Percentiles rank a stretch among this genome's conserved stretches.
phyloP scores from a whole-genome alignment of 2,113 vertebrate genomes.

The Tupaia tana region DNA sequence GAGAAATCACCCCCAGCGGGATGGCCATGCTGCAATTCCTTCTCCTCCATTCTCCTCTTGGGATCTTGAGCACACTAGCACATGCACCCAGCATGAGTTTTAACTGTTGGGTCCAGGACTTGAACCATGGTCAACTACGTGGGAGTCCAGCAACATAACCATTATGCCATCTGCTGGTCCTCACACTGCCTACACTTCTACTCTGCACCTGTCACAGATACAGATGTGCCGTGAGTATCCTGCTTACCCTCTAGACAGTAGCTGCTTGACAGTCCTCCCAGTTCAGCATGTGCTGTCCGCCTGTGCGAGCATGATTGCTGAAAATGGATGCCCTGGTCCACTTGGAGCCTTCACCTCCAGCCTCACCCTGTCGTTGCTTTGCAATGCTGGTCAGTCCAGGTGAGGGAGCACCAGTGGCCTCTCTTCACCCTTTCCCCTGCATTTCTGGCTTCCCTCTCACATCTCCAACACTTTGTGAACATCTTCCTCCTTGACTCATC shows the following conservation, averaged over 20 bases:
- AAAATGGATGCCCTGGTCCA: no score
- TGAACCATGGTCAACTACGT: no score
- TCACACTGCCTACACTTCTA: no score
- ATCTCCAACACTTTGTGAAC: neutral
- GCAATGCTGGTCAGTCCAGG: neutral
- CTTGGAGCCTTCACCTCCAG: rapidly evolving
- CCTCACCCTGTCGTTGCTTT: neutral
- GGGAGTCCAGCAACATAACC: no score
- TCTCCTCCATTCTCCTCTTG: no score
- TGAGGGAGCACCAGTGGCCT: neutral
- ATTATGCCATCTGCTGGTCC: no score
- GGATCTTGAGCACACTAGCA: no score
- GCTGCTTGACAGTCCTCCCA: neutral
- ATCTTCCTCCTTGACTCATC: neutral
- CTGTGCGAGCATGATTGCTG: neutral
- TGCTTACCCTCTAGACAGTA: neutral
- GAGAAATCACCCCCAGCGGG: no score
- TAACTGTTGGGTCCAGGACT: no score
- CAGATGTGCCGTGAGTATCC: neutral
- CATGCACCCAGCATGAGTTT: no score
- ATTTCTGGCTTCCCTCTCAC: neutral
- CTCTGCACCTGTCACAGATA: rapidly evolving
- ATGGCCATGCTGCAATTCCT: no score
- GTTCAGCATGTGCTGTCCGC: neutral
- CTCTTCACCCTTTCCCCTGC: neutral